phyloP scores from a whole-genome alignment of 2,888 invertebrate genomes.

The Galeopsomyia nigrocyanea region DNA sequence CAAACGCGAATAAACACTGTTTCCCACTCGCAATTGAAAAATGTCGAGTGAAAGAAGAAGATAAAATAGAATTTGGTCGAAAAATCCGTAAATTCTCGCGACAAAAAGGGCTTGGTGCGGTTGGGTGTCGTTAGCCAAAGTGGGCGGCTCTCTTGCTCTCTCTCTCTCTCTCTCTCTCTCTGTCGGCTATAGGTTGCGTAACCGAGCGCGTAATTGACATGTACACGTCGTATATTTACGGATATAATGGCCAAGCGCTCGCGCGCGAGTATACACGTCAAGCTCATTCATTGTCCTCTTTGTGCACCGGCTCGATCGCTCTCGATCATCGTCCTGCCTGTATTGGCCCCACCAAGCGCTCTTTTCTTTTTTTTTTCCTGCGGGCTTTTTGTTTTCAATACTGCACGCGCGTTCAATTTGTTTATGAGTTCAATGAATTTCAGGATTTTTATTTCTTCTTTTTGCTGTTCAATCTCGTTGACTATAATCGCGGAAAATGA shows the following conservation, averaged over 20 bases:
- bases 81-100: conserved; percentile 42
- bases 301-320: conserved; percentile 8
- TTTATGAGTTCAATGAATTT: not conserved
- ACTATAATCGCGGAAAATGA: no score
- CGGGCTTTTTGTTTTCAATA: no score
- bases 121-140: conserved; percentile 51
- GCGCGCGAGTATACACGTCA: conserved; percentile 9
- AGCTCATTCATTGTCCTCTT: not conserved
- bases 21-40: not conserved
- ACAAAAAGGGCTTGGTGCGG: conserved; percentile 29
- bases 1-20: no score
- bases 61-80: conserved; percentile 13
- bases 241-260: conserved; percentile 51
- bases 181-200: conserved; percentile 52
- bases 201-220: conserved; percentile 58
- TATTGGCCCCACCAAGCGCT: not conserved
- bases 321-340: conserved; percentile 1
- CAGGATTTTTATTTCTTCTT: conserved; percentile 13
- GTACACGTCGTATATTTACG: conserved; percentile 55
- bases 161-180: not conserved
- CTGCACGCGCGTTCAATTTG: not conserved
- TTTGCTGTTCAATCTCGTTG: conserved; percentile 44
- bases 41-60: not conserved
- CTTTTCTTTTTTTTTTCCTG: not conserved
- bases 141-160: conserved; percentile 47